Percentiles rank a stretch among this genome's conserved stretches.
phyloP scores from a whole-genome alignment of 2,888 invertebrate genomes.

The Lypha dubia region DNA sequence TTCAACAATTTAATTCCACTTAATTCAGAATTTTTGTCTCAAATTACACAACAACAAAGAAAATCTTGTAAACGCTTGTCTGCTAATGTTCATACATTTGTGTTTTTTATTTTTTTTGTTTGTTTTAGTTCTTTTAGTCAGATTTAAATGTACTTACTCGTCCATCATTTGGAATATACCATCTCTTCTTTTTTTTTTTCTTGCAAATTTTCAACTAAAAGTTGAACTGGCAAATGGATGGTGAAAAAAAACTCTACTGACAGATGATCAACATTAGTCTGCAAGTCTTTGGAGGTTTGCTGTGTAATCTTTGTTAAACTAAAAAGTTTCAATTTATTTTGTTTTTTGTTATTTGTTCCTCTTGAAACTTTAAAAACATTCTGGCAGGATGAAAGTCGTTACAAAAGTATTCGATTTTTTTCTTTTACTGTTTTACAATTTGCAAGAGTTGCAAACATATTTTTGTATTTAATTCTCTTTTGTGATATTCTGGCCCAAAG shows the following conservation, averaged over 20 bases:
- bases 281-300: slow-evolving; percentile 68
- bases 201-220: slow-evolving; percentile 27
- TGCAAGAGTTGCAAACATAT: slow-evolving; percentile 22
- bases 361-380: slow-evolving; percentile 39
- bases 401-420: slow-evolving; percentile 26
- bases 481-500: slow-evolving; percentile 8
- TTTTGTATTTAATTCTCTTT: not conserved
- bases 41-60: slow-evolving; percentile 54
- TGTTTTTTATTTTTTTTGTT: too few species aligned
- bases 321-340: slow-evolving; percentile 51
- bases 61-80: slow-evolving; percentile 32
- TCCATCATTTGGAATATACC: slow-evolving; percentile 36
- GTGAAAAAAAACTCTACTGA: slow-evolving; percentile 53
- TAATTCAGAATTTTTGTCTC: slow-evolving; percentile 29
- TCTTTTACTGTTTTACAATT: not conserved
- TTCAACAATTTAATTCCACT: slow-evolving; percentile 29
- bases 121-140: slow-evolving; percentile 19
- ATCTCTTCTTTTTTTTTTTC: too few species aligned
- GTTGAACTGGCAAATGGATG: slow-evolving; percentile 31
- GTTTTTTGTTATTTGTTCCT: slow-evolving; percentile 14
- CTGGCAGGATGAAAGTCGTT: slow-evolving; percentile 4
- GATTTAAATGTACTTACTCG: slow-evolving; percentile 34
- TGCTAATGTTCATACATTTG: slow-evolving; percentile 26
- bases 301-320: slow-evolving; percentile 67
- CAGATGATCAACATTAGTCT: slow-evolving; percentile 70